phyloP scores from a whole-genome alignment of 2,113 vertebrate genomes.

The Muntiacus reevesi region DNA sequence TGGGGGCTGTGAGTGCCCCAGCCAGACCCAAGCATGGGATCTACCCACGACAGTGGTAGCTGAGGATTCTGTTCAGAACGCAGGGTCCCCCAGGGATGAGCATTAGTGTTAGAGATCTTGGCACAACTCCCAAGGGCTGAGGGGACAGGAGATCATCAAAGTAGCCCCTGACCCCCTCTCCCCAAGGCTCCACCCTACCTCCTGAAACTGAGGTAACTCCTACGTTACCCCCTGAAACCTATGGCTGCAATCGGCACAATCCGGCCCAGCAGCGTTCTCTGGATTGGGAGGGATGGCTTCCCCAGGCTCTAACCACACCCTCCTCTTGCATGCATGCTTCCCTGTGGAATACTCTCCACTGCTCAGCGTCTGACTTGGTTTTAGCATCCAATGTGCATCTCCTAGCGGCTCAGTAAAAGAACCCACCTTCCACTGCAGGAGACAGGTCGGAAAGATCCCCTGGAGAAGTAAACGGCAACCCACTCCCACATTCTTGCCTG shows the following conservation, averaged over 20 bases:
- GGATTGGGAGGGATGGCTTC: background rate
- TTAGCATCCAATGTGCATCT: background rate
- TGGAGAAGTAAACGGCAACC: background rate
- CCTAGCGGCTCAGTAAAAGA: no score
- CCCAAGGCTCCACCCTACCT: background rate
- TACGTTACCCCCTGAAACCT: background rate
- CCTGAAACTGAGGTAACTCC: background rate
- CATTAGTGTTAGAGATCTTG: slow-evolving; percentile 78
- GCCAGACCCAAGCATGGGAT: slow-evolving; percentile 79
- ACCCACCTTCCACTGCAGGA: background rate
- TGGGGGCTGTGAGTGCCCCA: slow-evolving; percentile 81
- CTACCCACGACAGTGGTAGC: slow-evolving; percentile 80
- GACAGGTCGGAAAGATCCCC: background rate
- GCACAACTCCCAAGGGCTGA: slow-evolving; percentile 79
- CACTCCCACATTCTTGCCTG: background rate
- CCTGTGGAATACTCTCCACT: background rate
- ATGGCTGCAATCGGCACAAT: background rate
- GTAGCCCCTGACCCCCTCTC: background rate
- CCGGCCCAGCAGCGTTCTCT: background rate
- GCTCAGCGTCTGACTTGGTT: background rate
- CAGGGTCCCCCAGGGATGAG: slow-evolving; percentile 82
- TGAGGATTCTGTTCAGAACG: slow-evolving; percentile 85
- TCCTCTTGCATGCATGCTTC: background rate
- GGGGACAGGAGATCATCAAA: background rate
- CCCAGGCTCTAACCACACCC: background rate